Conservation (phyloP, 2,888 invertebrate genomes). For the Volucella inanis region DNA sequence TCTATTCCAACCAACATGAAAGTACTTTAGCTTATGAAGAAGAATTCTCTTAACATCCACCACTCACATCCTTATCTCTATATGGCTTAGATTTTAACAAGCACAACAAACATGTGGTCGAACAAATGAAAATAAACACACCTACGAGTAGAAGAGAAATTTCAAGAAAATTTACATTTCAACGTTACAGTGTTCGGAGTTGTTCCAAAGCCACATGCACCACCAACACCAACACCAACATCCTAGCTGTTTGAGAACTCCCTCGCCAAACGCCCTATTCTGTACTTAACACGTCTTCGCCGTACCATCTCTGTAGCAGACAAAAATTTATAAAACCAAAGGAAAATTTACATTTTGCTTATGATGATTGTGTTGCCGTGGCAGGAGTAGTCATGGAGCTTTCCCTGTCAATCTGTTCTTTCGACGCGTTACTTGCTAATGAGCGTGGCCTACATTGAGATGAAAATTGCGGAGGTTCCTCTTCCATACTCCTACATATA, state of each 20-base stretch:
- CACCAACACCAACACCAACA: constrained; percentile 52
- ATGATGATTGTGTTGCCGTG: constrained; percentile 56
- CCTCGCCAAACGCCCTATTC: constrained; percentile 8
- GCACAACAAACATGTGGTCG: constrained; percentile 70
- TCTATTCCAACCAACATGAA: no score
- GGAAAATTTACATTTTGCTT: constrained; percentile 71
- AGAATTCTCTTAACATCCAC: no score
- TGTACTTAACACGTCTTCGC: not conserved
- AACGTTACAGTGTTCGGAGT: constrained; percentile 16
- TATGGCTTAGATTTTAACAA: constrained; percentile 45
- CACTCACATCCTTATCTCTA: not conserved
- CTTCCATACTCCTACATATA: not conserved
- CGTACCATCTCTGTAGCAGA: constrained; percentile 34
- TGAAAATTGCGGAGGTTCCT: constrained; percentile 1
- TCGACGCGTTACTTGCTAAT: constrained; percentile 64
- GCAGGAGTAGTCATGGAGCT: constrained; percentile 10
- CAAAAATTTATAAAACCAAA: constrained; percentile 58
- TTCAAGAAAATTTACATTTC: constrained; percentile 35
- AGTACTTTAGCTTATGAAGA: no score
- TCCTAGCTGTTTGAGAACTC: not conserved
- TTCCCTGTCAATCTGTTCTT: constrained; percentile 55
- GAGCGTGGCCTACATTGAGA: constrained; percentile 67
- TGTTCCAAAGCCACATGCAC: constrained; percentile 52
- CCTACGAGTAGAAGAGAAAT: not conserved
- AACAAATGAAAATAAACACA: constrained; percentile 59